These are phyloP conservation scores for Oreochromis niloticus DNA, from an alignment of 2,113 vertebrate species.

Conservation along the genomic window DNA sequence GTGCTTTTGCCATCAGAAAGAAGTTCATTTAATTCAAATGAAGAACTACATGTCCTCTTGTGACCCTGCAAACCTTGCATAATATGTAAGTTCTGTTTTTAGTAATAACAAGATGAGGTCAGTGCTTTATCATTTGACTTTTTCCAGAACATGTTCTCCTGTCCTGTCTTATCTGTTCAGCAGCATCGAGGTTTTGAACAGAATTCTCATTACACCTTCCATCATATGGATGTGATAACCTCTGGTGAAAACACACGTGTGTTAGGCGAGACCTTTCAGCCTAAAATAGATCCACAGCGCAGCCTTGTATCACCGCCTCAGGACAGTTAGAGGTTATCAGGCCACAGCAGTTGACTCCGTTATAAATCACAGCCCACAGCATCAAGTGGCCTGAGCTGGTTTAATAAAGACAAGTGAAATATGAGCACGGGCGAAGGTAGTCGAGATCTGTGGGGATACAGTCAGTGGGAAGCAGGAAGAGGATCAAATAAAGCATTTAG, in stretches of 20 bases:
- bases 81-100: background rate
- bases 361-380: constrained; percentile 14
- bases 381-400: background rate
- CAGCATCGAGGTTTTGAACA: background rate
- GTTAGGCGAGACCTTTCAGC: background rate
- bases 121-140: background rate
- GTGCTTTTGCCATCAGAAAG: background rate
- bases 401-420: background rate
- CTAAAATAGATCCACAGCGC: background rate
- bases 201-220: background rate
- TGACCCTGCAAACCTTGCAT: background rate
- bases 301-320: background rate
- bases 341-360: constrained; percentile 2
- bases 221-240: background rate
- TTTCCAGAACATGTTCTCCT: background rate
- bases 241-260: background rate
- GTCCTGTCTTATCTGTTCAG: background rate
- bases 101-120: background rate
- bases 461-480: background rate
- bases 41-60: background rate
- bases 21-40: background rate
- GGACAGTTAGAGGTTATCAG: constrained; percentile 37
- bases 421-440: background rate
- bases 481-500: background rate
- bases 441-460: background rate